A percentile compares a stretch with the other conserved stretches of the same genome.
phyloP scores from a whole-genome alignment of 2,888 invertebrate species.

The Scaptomyza cyrtandrae region DNA sequence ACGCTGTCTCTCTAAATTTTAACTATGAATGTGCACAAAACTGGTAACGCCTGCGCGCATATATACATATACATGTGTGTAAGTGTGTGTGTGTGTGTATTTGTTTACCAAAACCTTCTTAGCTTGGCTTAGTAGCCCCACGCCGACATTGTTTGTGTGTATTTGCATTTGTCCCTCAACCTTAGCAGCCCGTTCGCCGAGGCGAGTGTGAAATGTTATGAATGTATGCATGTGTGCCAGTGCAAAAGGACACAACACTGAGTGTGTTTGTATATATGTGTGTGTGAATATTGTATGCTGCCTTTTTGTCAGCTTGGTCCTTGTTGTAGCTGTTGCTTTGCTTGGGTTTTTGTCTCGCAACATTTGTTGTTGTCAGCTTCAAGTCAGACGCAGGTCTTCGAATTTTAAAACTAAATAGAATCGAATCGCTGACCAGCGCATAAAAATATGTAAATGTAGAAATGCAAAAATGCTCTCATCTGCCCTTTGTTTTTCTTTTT shows the following conservation, averaged over 20 bases:
- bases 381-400: slow-evolving; percentile 54
- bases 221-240: slow-evolving; percentile 52
- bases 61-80: slow-evolving; percentile 25
- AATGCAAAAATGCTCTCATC: slow-evolving; percentile 28
- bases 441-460: slow-evolving; percentile 54
- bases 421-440: slow-evolving; percentile 40
- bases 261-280: background rate
- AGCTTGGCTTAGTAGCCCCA: slow-evolving; percentile 79
- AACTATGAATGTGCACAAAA: slow-evolving; percentile 72
- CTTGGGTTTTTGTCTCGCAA: no score
- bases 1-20: slow-evolving; percentile 76
- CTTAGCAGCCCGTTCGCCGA: slow-evolving; percentile 33
- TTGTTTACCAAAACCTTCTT: slow-evolving; percentile 78
- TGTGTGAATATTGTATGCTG: slow-evolving; percentile 30
- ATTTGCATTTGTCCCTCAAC: slow-evolving; percentile 68
- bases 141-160: slow-evolving; percentile 72
- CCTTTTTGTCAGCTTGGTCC: slow-evolving; percentile 62
- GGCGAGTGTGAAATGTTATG: slow-evolving; percentile 73
- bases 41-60: slow-evolving; percentile 33
- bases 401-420: slow-evolving; percentile 37
- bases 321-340: slow-evolving; percentile 40
- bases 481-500: slow-evolving; percentile 6
- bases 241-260: background rate
- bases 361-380: slow-evolving; percentile 34
- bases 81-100: slow-evolving; percentile 50